phyloP scores from a whole-genome alignment of 2,888 invertebrate genomes.

The Urechis unicinctus region DNA sequence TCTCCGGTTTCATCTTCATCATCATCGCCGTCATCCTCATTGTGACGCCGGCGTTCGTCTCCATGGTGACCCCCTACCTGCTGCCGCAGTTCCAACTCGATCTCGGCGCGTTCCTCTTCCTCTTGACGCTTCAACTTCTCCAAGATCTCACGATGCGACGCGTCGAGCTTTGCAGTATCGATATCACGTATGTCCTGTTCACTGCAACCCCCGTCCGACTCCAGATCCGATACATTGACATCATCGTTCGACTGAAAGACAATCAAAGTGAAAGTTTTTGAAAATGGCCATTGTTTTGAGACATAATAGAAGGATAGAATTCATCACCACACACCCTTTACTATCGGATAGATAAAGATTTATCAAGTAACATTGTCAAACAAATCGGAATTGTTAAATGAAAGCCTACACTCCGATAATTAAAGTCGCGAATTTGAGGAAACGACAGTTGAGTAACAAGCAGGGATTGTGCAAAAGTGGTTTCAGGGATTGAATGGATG shows the following conservation, averaged over 20 bases:
- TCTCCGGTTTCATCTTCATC: neutral
- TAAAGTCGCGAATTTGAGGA: no score
- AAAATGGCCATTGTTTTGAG: no score
- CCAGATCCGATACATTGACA: slow-evolving; percentile 3
- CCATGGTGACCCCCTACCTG: slow-evolving; percentile 47
- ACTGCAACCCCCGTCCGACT: slow-evolving; percentile 12
- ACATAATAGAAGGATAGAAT: no score
- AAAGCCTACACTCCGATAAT: no score
- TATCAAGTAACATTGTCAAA: no score
- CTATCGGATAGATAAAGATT: no score
- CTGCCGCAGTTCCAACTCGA: slow-evolving; percentile 49
- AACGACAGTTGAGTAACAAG: no score
- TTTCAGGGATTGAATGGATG: no score
- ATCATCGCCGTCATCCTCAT: slow-evolving; percentile 29
- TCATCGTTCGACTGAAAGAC: slow-evolving; percentile 4
- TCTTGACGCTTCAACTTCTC: slow-evolving; percentile 48
- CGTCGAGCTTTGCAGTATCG: slow-evolving; percentile 35
- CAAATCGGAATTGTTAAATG: no score
- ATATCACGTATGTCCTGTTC: slow-evolving; percentile 16
- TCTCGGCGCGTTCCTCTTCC: slow-evolving; percentile 47
- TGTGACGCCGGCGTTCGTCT: slow-evolving; percentile 30
- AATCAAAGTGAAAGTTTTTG: neutral
- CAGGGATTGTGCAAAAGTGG: no score
- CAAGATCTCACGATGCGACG: slow-evolving; percentile 39
- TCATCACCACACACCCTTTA: no score